phyloP scores from a whole-genome alignment of 2,888 invertebrate species.

The Poecilus cupreus region DNA sequence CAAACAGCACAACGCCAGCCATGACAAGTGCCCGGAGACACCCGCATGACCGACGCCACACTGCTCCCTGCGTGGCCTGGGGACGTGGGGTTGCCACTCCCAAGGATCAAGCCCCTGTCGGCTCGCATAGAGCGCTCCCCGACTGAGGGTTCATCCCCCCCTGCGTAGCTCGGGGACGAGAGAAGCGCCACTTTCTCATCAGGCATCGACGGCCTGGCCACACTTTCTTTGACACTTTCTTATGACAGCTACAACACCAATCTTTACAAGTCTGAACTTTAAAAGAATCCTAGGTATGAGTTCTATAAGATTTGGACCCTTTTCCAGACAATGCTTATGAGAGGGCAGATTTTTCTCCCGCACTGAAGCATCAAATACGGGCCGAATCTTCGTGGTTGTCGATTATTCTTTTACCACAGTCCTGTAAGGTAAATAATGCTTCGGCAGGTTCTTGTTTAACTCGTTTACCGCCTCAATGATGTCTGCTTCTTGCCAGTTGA shows the following conservation, averaged over 20 bases:
- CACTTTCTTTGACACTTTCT: too few relatives aligned
- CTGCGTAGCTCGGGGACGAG: too few relatives aligned
- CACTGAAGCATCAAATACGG: conserved; percentile 66
- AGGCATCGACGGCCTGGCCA: too few relatives aligned
- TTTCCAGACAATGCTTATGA: conserved; percentile 65
- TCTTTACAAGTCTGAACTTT: conserved; percentile 56
- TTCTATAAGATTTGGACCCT: conserved; percentile 65
- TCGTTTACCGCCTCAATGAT: conserved; percentile 42
- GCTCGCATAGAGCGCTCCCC: too few relatives aligned
- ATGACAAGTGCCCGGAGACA: too few relatives aligned
- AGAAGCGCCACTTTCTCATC: too few relatives aligned
- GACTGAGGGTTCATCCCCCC: too few relatives aligned
- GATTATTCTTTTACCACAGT: conserved; percentile 59
- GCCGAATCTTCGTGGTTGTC: conserved; percentile 64
- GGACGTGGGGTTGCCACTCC: too few relatives aligned
- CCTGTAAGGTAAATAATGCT: conserved; percentile 62
- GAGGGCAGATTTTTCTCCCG: conserved; percentile 61
- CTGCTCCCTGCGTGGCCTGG: too few relatives aligned
- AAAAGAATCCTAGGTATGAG: conserved; percentile 61
- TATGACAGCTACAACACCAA: conserved; percentile 64
- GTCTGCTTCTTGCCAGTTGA: conserved; percentile 48
- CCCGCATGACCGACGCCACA: too few relatives aligned
- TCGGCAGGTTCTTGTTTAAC: neutral
- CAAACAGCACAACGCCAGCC: too few relatives aligned
- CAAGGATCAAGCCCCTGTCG: too few relatives aligned